Percentiles rank a stretch among this genome's conserved stretches.
Evolutionary conservation across 2,113 vertebrate species (phyloP).

Genomic region (Callionymus lyra): DNA sequence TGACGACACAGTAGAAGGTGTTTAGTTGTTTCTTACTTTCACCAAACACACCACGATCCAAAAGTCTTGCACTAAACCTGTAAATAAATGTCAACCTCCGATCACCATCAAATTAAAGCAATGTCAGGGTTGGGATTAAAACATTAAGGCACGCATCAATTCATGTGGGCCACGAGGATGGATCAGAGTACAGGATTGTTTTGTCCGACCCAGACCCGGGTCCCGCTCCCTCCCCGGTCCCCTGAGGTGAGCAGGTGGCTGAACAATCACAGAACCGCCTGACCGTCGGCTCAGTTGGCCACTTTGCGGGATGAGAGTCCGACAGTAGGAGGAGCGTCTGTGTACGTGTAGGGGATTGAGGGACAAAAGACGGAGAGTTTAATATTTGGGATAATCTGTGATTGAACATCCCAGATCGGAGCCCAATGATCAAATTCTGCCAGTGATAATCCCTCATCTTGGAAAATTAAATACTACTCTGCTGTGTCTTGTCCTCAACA

Average conservation of each 20-base stretch:
- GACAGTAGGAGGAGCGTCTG: constrained; percentile 18
- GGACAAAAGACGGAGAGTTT: constrained; percentile 57
- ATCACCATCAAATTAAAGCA: too few relatives aligned
- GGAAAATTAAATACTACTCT: constrained; percentile 62
- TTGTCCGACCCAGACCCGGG: neutral
- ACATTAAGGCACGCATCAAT: too few relatives aligned
- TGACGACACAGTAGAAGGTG: too few relatives aligned
- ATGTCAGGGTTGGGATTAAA: too few relatives aligned
- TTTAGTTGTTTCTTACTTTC: too few relatives aligned
- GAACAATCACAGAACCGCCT: constrained; percentile 35
- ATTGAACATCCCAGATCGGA: constrained; percentile 63
- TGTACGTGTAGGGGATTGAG: constrained; percentile 20
- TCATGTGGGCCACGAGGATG: too few relatives aligned
- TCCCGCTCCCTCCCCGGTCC: neutral
- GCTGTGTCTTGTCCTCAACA: constrained; percentile 15
- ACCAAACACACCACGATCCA: too few relatives aligned
- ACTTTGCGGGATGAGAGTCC: constrained; percentile 46
- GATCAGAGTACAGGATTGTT: too few relatives aligned
- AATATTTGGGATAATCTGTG: constrained; percentile 63
- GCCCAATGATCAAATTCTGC: constrained; percentile 57
- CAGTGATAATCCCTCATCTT: constrained; percentile 58
- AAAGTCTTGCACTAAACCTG: too few relatives aligned
- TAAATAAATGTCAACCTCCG: too few relatives aligned
- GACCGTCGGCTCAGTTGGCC: constrained; percentile 42
- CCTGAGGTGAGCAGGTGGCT: constrained; percentile 39